Evolutionary conservation across 2,113 vertebrate genomes (phyloP), one percentile per base, ranked within the genome.

Genomic region (Siniperca knerii): DNA sequence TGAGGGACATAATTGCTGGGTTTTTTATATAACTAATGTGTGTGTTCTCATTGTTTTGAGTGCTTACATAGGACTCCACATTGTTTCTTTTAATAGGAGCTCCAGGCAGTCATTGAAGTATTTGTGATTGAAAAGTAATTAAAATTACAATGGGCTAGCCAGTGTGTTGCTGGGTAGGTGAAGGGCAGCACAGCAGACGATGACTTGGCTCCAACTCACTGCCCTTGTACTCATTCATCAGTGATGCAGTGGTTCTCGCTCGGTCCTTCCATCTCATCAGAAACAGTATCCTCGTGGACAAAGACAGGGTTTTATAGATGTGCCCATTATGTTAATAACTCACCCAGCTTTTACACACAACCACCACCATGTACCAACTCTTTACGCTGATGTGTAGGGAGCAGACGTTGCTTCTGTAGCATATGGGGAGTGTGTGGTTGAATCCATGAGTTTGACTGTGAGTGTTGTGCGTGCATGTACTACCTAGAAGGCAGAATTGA

Each of bases 101-200:
- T 93, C 72, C 85, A 75, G 92, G 94, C 95, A 86, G 71, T 82
- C 89, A 89, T 85, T 87, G 86, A 92, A 90, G 89, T 92, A 92
- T 94, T 87, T 88, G 89, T 50, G 84, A 89, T 84, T 87, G 86
- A 88, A 93, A 93, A 89, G 90, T 95, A 94, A 95, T 95, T 95
- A 94, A 93, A 92, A 91, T 91, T 84, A 89, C 79, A 91, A 92
- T 84, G 87, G 86, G 74, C 57, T 77, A 54, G 82, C 73, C 65
- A 29, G 86, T 52, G 79, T 89, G 88, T 81, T 78, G 75, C 74
- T 42, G 85, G 81, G 86, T 55, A 10, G 83, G 80, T 69, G 73
- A 75, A 74, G 69, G 86, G 65, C 82, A 61, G 74, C 15, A 8
- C 70, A 66, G 83, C 86, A 75, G 75, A 85, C 8, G 78, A 81